These are phyloP conservation scores for Emydoidea blandingii DNA, from an alignment of 2,797 vertebrate genomes.

Conservation along the genomic window DNA sequence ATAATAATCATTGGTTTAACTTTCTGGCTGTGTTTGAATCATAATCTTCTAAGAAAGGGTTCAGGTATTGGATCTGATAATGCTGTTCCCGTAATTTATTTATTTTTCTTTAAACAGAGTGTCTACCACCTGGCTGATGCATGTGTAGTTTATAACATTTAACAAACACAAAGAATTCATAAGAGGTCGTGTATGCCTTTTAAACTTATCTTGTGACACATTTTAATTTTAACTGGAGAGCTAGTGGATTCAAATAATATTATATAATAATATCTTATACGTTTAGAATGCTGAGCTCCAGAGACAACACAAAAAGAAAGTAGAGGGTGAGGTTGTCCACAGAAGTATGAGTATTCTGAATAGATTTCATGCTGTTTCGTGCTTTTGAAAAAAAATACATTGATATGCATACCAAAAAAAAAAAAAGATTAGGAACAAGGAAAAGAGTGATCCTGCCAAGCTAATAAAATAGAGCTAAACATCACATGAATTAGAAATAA, in stretches of 20 bases:
- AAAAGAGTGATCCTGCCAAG: too few species aligned
- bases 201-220: conserved; percentile 34
- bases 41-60: conserved; percentile 13
- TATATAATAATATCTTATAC: background rate
- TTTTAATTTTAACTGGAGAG: conserved; percentile 57
- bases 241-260: background rate
- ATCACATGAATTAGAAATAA: too few species aligned
- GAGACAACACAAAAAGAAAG: background rate
- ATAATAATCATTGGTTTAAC: conserved; percentile 13
- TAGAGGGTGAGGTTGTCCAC: background rate
- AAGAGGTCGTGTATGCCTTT: conserved; percentile 21
- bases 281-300: background rate
- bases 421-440: too few species aligned
- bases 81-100: conserved; percentile 49
- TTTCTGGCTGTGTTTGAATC: conserved; percentile 24
- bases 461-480: too few species aligned
- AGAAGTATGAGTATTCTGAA: too few species aligned
- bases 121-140: conserved; percentile 47
- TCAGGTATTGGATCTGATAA: conserved; percentile 40
- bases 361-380: too few species aligned
- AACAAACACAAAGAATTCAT: conserved; percentile 3
- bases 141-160: conserved; percentile 54
- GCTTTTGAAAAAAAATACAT: too few species aligned
- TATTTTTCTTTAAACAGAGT: background rate
- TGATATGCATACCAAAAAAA: too few species aligned